These are phyloP conservation scores for Calephelis nemesis DNA, from an alignment of 1,140 invertebrate genomes.

Conservation along the genomic window DNA sequence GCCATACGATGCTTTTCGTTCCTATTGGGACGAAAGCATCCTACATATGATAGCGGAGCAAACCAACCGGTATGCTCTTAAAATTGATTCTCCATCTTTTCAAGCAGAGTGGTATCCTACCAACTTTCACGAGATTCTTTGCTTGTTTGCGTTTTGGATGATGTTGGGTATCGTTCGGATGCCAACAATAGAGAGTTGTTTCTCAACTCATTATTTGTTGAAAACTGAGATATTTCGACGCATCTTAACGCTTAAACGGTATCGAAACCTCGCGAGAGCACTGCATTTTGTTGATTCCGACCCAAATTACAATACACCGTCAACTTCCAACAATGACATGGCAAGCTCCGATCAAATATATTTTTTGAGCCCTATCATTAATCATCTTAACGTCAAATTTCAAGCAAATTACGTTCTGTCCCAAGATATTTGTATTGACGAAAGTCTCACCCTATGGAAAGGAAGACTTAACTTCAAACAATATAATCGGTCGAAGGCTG, in stretches of 20 bases:
- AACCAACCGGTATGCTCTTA: background rate
- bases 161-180: background rate
- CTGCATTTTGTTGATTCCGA: background rate
- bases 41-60: background rate
- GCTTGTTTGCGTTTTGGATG: background rate
- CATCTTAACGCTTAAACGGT: background rate
- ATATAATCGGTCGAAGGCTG: constrained; percentile 12
- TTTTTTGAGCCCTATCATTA: background rate
- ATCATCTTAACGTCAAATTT: background rate
- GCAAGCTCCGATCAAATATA: background rate
- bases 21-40: too few relatives aligned
- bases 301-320: background rate
- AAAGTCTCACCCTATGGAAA: constrained; percentile 1
- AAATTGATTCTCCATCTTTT: background rate
- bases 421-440: too few relatives aligned
- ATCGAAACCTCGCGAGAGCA: background rate
- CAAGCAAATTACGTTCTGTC: background rate
- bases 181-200: background rate
- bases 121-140: background rate
- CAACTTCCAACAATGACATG: background rate
- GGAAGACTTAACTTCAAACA: constrained; percentile 6
- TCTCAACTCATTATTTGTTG: background rate
- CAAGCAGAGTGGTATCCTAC: background rate
- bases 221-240: background rate
- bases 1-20: too few relatives aligned